Percentiles rank a stretch among this genome's conserved stretches.
phyloP scores from a whole-genome alignment of 1,140 invertebrate genomes.

The Cyrtorhinus lividipennis region DNA sequence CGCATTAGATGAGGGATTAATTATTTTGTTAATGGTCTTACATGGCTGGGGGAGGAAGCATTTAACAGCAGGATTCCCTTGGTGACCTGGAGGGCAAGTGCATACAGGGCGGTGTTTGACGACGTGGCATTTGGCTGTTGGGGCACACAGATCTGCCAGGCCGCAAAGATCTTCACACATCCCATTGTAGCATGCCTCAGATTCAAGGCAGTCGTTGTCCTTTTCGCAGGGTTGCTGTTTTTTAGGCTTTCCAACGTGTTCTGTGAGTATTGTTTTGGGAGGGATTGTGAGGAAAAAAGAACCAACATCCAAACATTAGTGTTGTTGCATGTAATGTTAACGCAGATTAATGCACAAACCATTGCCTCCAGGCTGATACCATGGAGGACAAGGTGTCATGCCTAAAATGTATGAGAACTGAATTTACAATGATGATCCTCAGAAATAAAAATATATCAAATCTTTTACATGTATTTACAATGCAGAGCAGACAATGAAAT shows the following conservation, averaged over 20 bases:
- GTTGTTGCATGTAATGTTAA: too few species aligned
- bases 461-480: too few species aligned
- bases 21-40: conserved; percentile 35
- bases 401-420: too few species aligned
- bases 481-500: too few species aligned
- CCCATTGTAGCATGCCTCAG: conserved; percentile 56
- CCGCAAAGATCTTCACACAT: conserved; percentile 57
- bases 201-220: conserved; percentile 57
- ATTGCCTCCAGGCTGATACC: too few species aligned
- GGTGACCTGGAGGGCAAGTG: conserved; percentile 53
- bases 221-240: conserved; percentile 51
- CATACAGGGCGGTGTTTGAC: conserved; percentile 62
- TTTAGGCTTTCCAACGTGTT: conserved; percentile 38
- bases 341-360: too few species aligned
- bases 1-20: neutral
- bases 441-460: neutral
- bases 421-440: conserved; percentile 8
- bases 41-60: conserved; percentile 51
- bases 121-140: conserved; percentile 51
- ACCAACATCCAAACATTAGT: neutral
- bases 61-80: conserved; percentile 58
- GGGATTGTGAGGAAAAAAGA: conserved; percentile 12
- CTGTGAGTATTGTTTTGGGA: conserved; percentile 19
- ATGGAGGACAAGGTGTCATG: too few species aligned
- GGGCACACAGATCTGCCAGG: conserved; percentile 52